Base-by-base conservation (phyloP, 2,888 invertebrate species). In the Serrognathus titanus region DNA sequence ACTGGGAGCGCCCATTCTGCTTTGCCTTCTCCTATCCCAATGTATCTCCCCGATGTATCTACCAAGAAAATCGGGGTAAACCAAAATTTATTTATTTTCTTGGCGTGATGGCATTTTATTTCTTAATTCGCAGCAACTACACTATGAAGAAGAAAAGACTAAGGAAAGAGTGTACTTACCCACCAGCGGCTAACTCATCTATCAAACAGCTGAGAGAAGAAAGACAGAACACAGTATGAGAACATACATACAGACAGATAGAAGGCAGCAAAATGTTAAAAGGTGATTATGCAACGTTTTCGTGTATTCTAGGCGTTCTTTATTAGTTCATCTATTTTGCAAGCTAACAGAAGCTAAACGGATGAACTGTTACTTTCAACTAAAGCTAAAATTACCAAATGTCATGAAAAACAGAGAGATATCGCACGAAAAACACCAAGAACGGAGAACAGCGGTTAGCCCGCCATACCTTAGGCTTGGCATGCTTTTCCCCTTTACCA, bases 401-500 rank as follows among this genome's bases (percentile, higher is more conserved):
- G 48, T 31, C 9, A 45, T 6, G n/a, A 11, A 48, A 48, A 13
- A 12, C 16, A 13, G 35, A n/a, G 35, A 12, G n/a, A 38, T 24
- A 11, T 45, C 45, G 38, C 36, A 51, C 45, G 24, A 51, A 45
- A 45, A 36, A 47, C 48, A 48, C 40, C 39, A 39, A 52, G 43
- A 39, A 49, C 43, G 48, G 37, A 51, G 2, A 12, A 38, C 16
- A 36, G 16, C 16, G 16, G 16, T 16, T 16, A 16, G 16, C 16
- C 16, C 13, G 13, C 12, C 9, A 48, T 80, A 94, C 94, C 94
- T 94, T 60, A 96, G 81, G 72, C 94, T 94, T 2, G 96, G 96
- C 94, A 97, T 94, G 81, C 95, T 96, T 80, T 95, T 95, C 59
- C 96, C 95, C 81, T 96, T 93, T 59, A 92, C 89, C 50, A 95